Evolutionary conservation across 2,797 vertebrate species (phyloP), one percentile per base, ranked within the genome.

Genomic region (Furcifer pardalis): DNA sequence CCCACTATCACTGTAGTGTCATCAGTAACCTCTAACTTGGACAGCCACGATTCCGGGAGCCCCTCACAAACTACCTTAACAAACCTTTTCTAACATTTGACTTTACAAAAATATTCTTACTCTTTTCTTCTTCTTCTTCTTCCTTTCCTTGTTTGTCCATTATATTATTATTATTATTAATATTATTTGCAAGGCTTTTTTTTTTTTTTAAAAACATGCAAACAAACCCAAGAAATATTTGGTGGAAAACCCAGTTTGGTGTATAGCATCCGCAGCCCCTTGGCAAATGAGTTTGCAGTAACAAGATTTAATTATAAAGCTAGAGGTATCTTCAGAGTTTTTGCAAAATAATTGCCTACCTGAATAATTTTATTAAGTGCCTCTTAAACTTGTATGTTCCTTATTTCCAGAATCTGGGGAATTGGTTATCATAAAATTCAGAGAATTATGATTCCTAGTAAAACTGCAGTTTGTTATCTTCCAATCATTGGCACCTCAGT

Each of bases 11-110:
- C 98, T 96, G 98, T 99, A 97, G 98, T 98, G 97, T 97, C 98
- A 93, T 97, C 98, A 94, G 98, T 98, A 97, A 98, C 98, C 97
- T 98, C 98, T 97, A 98, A 97, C 97, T 96, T 98, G 98, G 98
- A 99, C 98, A 98, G 98, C 97, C 98, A 97, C 97, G 98, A 99
- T 96, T 97, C 98, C 93, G 97, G 98, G 95, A 99, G 98, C 96
- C 98, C 98, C 96, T 98, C 98, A 91, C 98, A 99, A 97, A 99
- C 98, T 96, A 99, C 98, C 97, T 97, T 99, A 97, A 99, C 98
- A 95, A 99, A 98, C 96, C 98, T 99, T 98, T 99, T 99, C 98
- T 99, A 99, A 98, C 97, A 96, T 93, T 96, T 96, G 95, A 89
- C 85, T 93, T 91, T 87, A 78, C 60, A 81, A 63, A 35, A 35